Evolutionary conservation across 2,113 vertebrate species (phyloP), one percentile per base, ranked within the genome.

Genomic region (Malurus alboscapulatus): DNA sequence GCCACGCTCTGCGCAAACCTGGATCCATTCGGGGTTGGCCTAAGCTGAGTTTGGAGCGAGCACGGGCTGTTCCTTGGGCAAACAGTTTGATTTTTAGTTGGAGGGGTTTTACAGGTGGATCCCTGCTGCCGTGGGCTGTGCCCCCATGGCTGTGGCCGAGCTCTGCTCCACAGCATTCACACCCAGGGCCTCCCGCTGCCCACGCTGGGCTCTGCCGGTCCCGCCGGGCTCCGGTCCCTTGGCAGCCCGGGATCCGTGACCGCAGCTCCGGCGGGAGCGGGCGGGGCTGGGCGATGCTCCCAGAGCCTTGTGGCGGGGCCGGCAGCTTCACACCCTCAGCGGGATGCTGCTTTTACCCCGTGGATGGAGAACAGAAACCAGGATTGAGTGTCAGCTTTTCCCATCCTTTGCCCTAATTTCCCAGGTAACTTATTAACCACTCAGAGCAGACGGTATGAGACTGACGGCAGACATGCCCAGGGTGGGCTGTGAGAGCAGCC

Each of bases 171-270:
- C 55, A 29, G 45, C 5, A 2, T 19, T 24, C 2, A 1, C 76
- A 47, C 16, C 61, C 55, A 54, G 77, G 34, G 16, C 13, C 19
- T 77, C 6, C 6, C 22, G 0, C 17, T 79, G 62, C 36, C 62
- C 5, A 0, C 0, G 2, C 7, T 25, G 44, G 51, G 24, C 45
- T 72, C 71, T 75, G 61, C 53, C 45, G 12, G n/a, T 3, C 0
- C 2, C 36, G 47, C 22, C 2, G 2, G 50, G 10, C 73, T 42
- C 50, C 7, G 2, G 19, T 36, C 65, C 24, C 27, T 11, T 13
- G 75, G 50, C 22, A 73, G 6, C n/a, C 58, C 25, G n/a, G 3
- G 3, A 30, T 55, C 61, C 54, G 11, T 32, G n/a, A 2, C 5
- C 16, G 0, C 22, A 5, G 3, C n/a, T 68, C 38, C 11, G 45